A percentile compares a stretch with the other conserved stretches of the same genome.
These are phyloP conservation scores for Burhinus oedicnemus DNA, from an alignment of 2,113 vertebrate species.

Conservation along the genomic window DNA sequence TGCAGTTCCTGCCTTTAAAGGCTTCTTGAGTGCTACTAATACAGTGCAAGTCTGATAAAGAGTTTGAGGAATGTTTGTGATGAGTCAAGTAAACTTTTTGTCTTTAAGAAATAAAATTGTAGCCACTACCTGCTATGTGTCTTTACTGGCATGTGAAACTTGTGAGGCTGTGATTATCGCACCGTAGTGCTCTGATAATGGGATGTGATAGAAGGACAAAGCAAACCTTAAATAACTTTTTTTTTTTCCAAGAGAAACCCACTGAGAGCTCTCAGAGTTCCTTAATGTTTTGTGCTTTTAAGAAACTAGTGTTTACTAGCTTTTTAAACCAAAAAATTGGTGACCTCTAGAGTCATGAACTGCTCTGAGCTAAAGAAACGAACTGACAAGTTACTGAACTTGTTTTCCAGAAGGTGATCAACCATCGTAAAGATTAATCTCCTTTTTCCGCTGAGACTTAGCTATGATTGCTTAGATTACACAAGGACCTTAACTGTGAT, in stretches of 20 bases:
- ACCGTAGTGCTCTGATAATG: neutral
- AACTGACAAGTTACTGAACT: neutral
- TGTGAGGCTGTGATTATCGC: neutral
- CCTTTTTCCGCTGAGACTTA: conserved; percentile 12
- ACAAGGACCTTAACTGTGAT: neutral
- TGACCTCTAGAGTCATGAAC: neutral
- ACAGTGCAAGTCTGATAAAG: conserved; percentile 42
- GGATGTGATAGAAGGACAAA: conserved; percentile 30
- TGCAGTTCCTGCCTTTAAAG: conserved; percentile 61
- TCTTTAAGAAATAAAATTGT: conserved; percentile 62
- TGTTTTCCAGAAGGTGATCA: conserved; percentile 25
- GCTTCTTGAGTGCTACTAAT: conserved; percentile 53
- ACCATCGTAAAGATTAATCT: neutral
- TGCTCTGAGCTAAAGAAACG: neutral
- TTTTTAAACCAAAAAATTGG: neutral
- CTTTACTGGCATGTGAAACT: conserved; percentile 53
- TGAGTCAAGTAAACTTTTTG: conserved; percentile 61
- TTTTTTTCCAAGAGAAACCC: neutral
- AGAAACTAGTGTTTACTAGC: neutral
- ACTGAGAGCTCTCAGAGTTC: neutral
- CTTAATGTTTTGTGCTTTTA: neutral
- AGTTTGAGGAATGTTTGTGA: conserved; percentile 61
- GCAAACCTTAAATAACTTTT: neutral
- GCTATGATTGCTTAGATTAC: conserved; percentile 22
- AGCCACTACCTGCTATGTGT: conserved; percentile 58